Percentiles rank a stretch among this genome's conserved stretches.
These are phyloP conservation scores for Physeter macrocephalus DNA, from an alignment of 2,113 vertebrate species.

Conservation along the genomic window DNA sequence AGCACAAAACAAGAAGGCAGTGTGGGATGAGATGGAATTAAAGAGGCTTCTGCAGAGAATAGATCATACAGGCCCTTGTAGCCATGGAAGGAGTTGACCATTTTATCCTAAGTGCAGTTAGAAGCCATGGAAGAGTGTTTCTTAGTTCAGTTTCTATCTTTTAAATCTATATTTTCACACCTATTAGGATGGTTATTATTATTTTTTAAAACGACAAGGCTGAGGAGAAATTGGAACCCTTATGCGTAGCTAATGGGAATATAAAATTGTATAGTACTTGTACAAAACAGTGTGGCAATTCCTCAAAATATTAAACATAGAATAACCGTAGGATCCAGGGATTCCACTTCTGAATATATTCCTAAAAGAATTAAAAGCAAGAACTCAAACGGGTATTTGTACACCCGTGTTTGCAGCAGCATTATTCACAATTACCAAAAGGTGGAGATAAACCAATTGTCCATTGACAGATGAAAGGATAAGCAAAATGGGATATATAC, in stretches of 20 bases:
- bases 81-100: neutral
- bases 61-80: accelerated
- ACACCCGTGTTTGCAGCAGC: neutral
- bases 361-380: neutral
- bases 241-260: neutral
- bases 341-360: neutral
- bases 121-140: neutral
- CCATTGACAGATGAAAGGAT: neutral
- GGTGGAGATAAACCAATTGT: neutral
- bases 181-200: neutral
- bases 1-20: neutral
- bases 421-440: neutral
- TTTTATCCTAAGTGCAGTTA: neutral
- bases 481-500: neutral
- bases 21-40: neutral
- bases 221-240: neutral
- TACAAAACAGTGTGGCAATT: neutral
- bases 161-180: neutral
- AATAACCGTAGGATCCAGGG: neutral
- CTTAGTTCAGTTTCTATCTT: neutral
- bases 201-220: neutral
- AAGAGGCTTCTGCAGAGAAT: neutral
- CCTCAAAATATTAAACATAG: neutral
- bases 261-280: neutral
- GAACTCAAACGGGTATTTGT: neutral